Base-by-base conservation (phyloP, 2,888 invertebrate species). In the Morpho deidamia region DNA sequence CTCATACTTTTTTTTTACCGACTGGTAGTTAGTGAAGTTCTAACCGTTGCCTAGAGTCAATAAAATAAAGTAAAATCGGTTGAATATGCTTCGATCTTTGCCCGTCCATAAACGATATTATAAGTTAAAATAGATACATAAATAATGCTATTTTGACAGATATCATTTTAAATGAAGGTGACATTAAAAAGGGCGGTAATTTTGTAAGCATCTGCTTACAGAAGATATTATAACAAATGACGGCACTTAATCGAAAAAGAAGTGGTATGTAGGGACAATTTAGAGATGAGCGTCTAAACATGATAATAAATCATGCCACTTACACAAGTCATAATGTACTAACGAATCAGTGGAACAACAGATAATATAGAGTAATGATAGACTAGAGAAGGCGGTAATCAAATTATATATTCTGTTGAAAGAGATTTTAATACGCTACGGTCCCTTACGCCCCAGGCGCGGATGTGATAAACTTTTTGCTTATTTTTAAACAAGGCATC, bases 281-380 rank as follows among this genome's bases (percentile, higher is more conserved):
- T 68, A 64, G 59, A 69, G 63, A 67, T 65, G 62, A 64, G 65
- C 59, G 51, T 62, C 42, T 66, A 69, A 70, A 70, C 62, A 69
- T 62, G 70, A 68, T 76, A 72, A 81, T 82, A 83, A 84, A 83
- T 81, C 78, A 83, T 71, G 67, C 72, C 76, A 81, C 72, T 81
- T 77, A 79, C 71, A 76, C 74, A 75, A 77, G 76, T 82, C 76
- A 78, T 72, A 79, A 74, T 73, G 74, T 68, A 79, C 76, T 83
- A 80, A 78, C 74, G 75, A 72, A 78, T 69, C 74, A 64, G 71
- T 67, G 64, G 75, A 77, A 76, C 67, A 71, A 72, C 70, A 68
- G 75, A 74, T 82, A 81, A 83, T 81, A 74, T 59, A 70, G 64
- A 64, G 62, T 85, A 85, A 86, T 85, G 75, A 85, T 80, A 83